These are phyloP conservation scores for Pteronotus mesoamericanus DNA, from an alignment of 2,797 vertebrate species.

Conservation along the genomic window DNA sequence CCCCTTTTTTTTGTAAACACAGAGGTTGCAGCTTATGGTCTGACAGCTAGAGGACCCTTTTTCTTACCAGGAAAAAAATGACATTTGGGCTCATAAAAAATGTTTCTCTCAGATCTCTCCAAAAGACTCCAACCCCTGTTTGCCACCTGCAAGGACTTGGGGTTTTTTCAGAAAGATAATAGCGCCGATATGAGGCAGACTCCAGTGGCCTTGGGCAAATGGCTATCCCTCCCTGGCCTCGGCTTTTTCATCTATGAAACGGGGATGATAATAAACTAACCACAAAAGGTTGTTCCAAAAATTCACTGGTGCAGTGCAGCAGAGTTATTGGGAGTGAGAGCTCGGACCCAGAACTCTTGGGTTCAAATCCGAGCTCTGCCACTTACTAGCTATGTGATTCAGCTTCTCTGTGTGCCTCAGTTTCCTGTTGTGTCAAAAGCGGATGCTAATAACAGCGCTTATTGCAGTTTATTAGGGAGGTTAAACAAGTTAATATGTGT, in stretches of 20 bases:
- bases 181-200: background rate
- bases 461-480: background rate
- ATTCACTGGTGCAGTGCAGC: background rate
- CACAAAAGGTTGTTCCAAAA: background rate
- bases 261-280: too few species aligned
- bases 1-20: slow-evolving; percentile 85
- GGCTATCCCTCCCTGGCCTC: background rate
- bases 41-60: slow-evolving; percentile 80
- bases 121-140: slow-evolving; percentile 16
- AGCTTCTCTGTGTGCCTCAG: background rate
- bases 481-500: background rate
- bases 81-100: slow-evolving; percentile 75
- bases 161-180: background rate
- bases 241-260: background rate
- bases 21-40: slow-evolving; percentile 81
- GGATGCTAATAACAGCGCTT: background rate
- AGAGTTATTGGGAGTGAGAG: background rate
- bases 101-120: slow-evolving; percentile 55
- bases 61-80: slow-evolving; percentile 73
- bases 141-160: too few species aligned
- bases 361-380: background rate
- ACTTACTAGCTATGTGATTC: background rate
- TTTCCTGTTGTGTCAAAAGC: background rate
- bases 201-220: background rate
- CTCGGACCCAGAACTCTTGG: background rate